phyloP scores from a whole-genome alignment of 2,888 invertebrate species.

The Hipparchia semele region DNA sequence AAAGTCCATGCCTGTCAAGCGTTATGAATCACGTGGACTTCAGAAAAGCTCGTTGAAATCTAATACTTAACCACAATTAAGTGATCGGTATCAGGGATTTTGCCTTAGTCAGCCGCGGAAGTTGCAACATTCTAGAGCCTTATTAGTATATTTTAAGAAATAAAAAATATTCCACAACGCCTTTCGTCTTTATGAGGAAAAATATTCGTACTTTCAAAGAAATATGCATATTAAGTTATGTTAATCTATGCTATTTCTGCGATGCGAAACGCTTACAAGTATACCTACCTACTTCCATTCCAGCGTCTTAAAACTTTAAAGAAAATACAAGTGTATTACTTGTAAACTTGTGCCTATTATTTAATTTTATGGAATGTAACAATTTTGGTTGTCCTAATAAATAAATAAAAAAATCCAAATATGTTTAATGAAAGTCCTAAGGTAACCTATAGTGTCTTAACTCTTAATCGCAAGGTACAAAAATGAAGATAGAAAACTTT shows the following conservation, averaged over 20 bases:
- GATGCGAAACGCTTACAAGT: neutral
- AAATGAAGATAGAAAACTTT: too few relatives aligned
- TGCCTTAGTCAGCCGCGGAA: constrained; percentile 26
- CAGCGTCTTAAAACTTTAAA: too few relatives aligned
- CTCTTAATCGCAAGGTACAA: too few relatives aligned
- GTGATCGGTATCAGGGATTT: constrained; percentile 29
- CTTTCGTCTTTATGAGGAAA: constrained; percentile 24
- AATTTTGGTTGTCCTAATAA: too few relatives aligned
- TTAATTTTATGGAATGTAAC: too few relatives aligned
- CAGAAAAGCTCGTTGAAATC: constrained; percentile 46
- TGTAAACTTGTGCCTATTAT: too few relatives aligned
- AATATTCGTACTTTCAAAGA: neutral
- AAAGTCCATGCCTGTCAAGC: constrained; percentile 2
- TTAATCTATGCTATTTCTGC: constrained; percentile 4
- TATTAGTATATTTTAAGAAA: constrained; percentile 24
- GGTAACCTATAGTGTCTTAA: too few relatives aligned
- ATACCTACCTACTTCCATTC: too few relatives aligned
- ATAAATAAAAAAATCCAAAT: too few relatives aligned
- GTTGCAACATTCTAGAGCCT: constrained; percentile 9
- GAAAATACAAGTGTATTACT: too few relatives aligned
- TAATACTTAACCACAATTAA: constrained; percentile 42
- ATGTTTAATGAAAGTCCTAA: too few relatives aligned
- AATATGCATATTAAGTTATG: constrained; percentile 2
- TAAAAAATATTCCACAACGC: constrained; percentile 16
- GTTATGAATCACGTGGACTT: constrained; percentile 30